Evolutionary conservation across 2,113 vertebrate species (phyloP).

Genomic region (Apteryx mantelli): DNA sequence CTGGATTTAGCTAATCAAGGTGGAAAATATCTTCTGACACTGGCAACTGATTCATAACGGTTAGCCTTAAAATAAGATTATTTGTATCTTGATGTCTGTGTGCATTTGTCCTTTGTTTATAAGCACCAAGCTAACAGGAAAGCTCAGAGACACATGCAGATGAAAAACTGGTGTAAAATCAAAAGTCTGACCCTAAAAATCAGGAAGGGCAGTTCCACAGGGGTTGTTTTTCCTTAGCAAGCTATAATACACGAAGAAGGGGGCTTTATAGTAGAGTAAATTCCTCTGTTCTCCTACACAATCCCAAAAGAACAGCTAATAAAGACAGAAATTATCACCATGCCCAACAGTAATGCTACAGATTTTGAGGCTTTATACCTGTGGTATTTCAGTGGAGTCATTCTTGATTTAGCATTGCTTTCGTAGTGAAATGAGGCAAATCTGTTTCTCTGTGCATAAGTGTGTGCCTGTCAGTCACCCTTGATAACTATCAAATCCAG

Average conservation of each 20-base stretch:
- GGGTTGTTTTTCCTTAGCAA: neutral
- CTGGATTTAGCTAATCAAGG: conserved; percentile 33
- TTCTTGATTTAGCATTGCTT: neutral
- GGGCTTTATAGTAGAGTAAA: neutral
- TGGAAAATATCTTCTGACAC: neutral
- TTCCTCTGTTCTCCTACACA: neutral
- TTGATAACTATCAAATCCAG: neutral
- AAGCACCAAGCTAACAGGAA: neutral
- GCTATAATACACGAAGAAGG: neutral
- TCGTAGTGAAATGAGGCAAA: neutral
- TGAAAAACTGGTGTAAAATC: conserved; percentile 35
- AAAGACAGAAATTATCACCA: neutral
- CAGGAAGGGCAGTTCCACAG: neutral
- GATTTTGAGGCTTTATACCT: neutral
- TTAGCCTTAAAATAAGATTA: conserved; percentile 31
- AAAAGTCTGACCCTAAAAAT: neutral
- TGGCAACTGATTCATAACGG: neutral
- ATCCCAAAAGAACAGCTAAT: neutral
- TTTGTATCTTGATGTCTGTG: neutral
- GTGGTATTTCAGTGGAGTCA: neutral
- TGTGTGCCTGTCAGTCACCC: neutral
- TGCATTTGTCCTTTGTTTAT: conserved; percentile 3
- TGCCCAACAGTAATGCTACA: neutral
- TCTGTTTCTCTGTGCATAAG: neutral
- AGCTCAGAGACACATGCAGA: neutral